Evolutionary conservation across 2,797 vertebrate genomes (phyloP).

Genomic region (Aplochiton taeniatus): DNA sequence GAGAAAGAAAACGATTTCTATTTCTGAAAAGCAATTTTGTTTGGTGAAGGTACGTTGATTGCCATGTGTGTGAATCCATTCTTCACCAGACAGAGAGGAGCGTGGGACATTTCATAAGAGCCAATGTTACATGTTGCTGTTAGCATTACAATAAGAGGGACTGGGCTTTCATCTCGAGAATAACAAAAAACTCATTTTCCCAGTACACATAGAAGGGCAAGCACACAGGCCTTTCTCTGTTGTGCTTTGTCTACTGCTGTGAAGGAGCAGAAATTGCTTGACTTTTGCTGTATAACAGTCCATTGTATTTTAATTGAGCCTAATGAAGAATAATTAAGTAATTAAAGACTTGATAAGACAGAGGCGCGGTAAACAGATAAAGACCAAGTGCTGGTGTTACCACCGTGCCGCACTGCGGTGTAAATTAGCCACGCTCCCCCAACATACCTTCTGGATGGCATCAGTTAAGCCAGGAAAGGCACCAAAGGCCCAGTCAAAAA

Average conservation of each 20-base stretch:
- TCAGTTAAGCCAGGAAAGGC: constrained; percentile 55
- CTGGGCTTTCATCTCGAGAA: constrained; percentile 76
- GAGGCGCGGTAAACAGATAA: constrained; percentile 73
- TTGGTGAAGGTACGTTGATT: constrained; percentile 79
- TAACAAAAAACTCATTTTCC: constrained; percentile 69
- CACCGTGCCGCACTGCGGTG: constrained; percentile 49
- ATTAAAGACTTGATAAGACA: constrained; percentile 77
- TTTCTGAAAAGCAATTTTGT: constrained; percentile 85
- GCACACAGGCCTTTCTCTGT: constrained; percentile 56
- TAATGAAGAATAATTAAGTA: constrained; percentile 84
- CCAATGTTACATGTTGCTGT: constrained; percentile 78
- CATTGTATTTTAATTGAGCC: constrained; percentile 77
- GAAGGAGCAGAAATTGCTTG: constrained; percentile 56
- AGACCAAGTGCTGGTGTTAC: constrained; percentile 63
- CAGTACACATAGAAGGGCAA: constrained; percentile 68
- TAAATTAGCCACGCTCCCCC: constrained; percentile 41
- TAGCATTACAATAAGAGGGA: constrained; percentile 79
- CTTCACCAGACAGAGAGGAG: constrained; percentile 69
- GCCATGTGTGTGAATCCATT: constrained; percentile 81
- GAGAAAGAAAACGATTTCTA: constrained; percentile 84
- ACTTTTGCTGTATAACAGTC: constrained; percentile 66
- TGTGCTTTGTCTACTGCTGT: constrained; percentile 52
- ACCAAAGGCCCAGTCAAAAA: constrained; percentile 56
- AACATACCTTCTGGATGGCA: constrained; percentile 39
- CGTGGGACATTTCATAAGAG: constrained; percentile 74